Evolutionary conservation across 2,113 vertebrate genomes (phyloP), one percentile per base, ranked within the genome.

Genomic region (Excalfactoria chinensis): DNA sequence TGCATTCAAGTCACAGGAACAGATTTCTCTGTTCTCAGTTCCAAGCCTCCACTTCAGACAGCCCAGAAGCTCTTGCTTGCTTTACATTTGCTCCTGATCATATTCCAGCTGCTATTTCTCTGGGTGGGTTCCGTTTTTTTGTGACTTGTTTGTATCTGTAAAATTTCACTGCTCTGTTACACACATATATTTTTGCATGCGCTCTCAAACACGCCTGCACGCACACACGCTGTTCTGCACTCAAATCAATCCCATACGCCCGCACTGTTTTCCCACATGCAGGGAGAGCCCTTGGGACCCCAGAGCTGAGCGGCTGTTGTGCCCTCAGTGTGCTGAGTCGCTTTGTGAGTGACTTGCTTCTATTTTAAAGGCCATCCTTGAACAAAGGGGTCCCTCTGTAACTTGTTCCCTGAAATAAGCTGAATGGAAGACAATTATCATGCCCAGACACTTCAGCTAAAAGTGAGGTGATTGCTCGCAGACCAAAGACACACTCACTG

Each of bases 391-490:
- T 77, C 53, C 17, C 34, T 94, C 66, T 28, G 16, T 30, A 84
- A 71, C 74, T 56, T 86, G 19, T 74, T 94, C 81, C 62, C 40
- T 84, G 69, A 86, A 92, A 68, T 26, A 90, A 58, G 20, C 25
- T 81, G 30, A 22, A 12, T 81, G 48, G 26, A 89, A 81, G 70
- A 84, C 64, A 77, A 73, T 87, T 95, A 32, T 63, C 55, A 43
- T 44, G 16, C 35, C 46, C 74, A 63, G 44, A 21, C 62, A 58
- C 71, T 82, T 89, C 81, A 78, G 49, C 1, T 1, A 84, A 48
- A 48, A 92, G 63, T 69, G 14, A 41, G 75, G 44, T 44, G 34
- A 9, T 86, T 82, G 78, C 71, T 26, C 7, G 14, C 16, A 37
- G 67, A 82, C 86, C 62, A 84, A 92, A 92, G 40, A 17, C 15